These are phyloP conservation scores for Drymodes brunneopygia DNA, from an alignment of 2,113 vertebrate genomes.

Conservation along the genomic window DNA sequence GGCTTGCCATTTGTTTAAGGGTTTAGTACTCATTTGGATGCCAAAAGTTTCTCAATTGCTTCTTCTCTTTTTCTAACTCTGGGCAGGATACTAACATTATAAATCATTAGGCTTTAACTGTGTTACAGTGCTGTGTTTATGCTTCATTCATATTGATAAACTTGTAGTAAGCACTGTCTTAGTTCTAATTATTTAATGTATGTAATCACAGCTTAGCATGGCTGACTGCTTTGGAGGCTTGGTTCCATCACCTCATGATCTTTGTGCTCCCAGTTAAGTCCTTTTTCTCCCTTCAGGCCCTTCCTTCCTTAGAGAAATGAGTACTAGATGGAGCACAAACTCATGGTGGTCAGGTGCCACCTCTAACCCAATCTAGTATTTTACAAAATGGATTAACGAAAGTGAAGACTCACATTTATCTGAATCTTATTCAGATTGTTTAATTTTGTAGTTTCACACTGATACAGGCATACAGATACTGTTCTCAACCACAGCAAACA, in stretches of 20 bases:
- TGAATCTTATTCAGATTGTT: not conserved
- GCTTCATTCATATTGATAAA: not conserved
- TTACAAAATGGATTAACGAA: not conserved
- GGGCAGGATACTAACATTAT: not conserved
- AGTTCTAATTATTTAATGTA: not conserved
- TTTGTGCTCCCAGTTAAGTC: not conserved
- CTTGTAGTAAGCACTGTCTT: not conserved
- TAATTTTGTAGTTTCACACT: not conserved
- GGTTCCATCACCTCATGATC: not conserved
- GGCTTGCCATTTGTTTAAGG: not conserved
- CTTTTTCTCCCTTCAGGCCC: not conserved
- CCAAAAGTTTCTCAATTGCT: not conserved
- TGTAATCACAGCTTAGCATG: not conserved
- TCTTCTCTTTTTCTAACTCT: not conserved
- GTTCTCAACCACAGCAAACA: not conserved
- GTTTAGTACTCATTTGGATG: not conserved
- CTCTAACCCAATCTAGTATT: not conserved
- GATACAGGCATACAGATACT: not conserved
- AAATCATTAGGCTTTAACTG: not conserved
- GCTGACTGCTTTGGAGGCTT: not conserved
- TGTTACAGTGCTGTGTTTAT: not conserved
- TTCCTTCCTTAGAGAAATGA: not conserved
- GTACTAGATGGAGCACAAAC: fast-evolving
- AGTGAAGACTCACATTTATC: not conserved
- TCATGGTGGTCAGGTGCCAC: not conserved